These are phyloP conservation scores for Penaeus vannamei DNA, from an alignment of 1,140 invertebrate species.

Conservation along the genomic window DNA sequence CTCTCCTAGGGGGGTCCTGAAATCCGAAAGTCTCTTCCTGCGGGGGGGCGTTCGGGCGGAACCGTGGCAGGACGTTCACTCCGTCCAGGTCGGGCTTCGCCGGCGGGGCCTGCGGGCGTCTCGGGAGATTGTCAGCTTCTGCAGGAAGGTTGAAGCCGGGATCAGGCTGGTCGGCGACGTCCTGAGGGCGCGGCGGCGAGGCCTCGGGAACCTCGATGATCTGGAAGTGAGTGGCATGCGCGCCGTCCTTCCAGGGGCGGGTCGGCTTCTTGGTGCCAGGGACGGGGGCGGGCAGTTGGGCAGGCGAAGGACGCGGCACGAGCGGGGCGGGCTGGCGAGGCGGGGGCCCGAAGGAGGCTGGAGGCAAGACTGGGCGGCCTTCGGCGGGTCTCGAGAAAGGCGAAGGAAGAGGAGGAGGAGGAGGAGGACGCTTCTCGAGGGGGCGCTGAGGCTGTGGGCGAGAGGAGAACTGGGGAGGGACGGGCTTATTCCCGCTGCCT, in stretches of 20 bases:
- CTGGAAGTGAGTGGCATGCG: neutral
- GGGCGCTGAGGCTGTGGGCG: too few species aligned
- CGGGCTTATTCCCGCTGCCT: neutral
- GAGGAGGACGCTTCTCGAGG: neutral
- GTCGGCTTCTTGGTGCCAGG: neutral
- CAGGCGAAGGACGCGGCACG: neutral
- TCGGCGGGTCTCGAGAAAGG: neutral
- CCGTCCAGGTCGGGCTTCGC: neutral
- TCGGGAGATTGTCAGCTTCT: slow-evolving; percentile 41
- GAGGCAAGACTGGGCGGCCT: slow-evolving; percentile 5
- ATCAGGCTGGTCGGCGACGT: slow-evolving; percentile 2
- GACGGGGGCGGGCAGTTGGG: too few species aligned
- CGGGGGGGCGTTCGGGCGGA: slow-evolving; percentile 41
- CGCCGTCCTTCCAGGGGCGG: too few species aligned
- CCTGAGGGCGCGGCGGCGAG: slow-evolving; percentile 9
- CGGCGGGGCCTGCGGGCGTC: slow-evolving; percentile 7
- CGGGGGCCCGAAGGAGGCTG: neutral
- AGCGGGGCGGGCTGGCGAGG: neutral
- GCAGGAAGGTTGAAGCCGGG: slow-evolving; percentile 37
- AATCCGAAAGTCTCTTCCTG: slow-evolving; percentile 39
- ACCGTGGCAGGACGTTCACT: slow-evolving; percentile 29
- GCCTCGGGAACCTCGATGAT: neutral
- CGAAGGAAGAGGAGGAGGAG: neutral
- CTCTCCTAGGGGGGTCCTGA: slow-evolving; percentile 1
- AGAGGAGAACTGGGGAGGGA: too few species aligned